phyloP scores from a whole-genome alignment of 2,888 invertebrate genomes.

The Zaprionus bogoriensis region DNA sequence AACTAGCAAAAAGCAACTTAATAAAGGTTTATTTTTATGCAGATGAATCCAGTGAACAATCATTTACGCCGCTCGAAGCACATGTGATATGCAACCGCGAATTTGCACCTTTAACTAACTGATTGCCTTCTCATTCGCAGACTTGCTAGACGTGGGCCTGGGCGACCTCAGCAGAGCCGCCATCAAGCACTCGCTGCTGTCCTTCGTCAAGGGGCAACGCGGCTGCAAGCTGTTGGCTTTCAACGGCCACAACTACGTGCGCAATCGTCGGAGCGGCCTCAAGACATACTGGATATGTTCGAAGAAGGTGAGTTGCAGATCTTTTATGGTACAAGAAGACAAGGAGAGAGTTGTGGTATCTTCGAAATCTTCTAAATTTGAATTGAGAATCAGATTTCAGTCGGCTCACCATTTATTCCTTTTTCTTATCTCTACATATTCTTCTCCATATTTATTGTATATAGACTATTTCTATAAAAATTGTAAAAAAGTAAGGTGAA shows the following conservation, averaged over 20 bases:
- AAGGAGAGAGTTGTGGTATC: too few species aligned
- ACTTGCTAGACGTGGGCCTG: conserved; percentile 16
- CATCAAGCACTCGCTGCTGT: conserved; percentile 69
- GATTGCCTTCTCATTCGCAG: conserved; percentile 23
- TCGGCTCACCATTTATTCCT: too few species aligned
- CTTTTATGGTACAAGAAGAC: too few species aligned
- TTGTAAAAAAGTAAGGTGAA: too few species aligned
- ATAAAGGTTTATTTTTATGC: conserved; percentile 3
- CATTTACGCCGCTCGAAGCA: too few species aligned
- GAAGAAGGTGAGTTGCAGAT: conserved; percentile 78
- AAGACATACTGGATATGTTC: conserved; percentile 83
- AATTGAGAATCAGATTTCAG: too few species aligned
- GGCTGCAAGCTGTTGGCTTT: conserved; percentile 80
- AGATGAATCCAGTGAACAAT: too few species aligned
- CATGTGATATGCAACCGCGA: too few species aligned
- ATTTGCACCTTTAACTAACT: conserved; percentile 23
- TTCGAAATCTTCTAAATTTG: too few species aligned
- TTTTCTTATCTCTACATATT: too few species aligned
- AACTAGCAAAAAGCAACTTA: not conserved
- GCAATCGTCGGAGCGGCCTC: conserved; percentile 81
- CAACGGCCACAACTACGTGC: conserved; percentile 81
- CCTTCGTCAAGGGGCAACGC: conserved; percentile 80
- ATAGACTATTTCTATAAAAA: too few species aligned
- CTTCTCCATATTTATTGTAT: too few species aligned
- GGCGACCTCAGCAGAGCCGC: conserved; percentile 28